Conservation (phyloP, 2,888 invertebrate species). For the Rambutsinella grinnellia region DNA sequence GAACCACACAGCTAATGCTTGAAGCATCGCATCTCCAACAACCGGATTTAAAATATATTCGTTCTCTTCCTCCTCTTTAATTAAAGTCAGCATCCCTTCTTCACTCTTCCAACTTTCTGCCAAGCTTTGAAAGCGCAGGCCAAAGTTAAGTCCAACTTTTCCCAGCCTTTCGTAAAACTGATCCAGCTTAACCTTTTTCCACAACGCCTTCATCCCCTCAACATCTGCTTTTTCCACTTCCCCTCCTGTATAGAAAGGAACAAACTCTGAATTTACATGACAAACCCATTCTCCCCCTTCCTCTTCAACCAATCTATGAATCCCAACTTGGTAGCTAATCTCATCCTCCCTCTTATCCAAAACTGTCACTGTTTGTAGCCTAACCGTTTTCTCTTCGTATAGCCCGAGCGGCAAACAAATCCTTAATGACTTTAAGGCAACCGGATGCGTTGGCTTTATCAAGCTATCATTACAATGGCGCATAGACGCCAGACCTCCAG, state of each 20-base stretch:
- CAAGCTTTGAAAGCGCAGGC: constrained; percentile 15
- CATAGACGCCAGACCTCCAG: constrained; percentile 19
- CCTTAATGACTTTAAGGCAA: constrained; percentile 6
- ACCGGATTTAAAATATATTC: no score
- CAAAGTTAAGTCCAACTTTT: constrained; percentile 34
- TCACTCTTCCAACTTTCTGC: not conserved
- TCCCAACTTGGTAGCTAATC: not conserved
- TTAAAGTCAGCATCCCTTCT: no score
- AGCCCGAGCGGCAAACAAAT: not conserved
- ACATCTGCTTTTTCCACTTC: not conserved
- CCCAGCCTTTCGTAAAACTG: constrained; percentile 28
- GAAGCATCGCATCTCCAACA: no score
- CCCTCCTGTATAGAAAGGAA: constrained; percentile 1
- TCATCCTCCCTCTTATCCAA: no score
- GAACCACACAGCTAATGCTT: no score
- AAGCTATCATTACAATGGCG: not conserved
- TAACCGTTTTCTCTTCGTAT: not conserved
- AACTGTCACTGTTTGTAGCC: not conserved
- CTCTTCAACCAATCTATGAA: constrained; percentile 20
- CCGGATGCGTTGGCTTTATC: not conserved
- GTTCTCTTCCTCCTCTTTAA: no score
- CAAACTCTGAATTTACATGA: constrained; percentile 34
- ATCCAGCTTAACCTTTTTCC: no score
- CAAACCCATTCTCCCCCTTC: constrained; percentile 24
- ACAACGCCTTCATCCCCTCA: not conserved